Conservation (phyloP, 2,113 vertebrate genomes). For the Microtus pennsylvanicus region DNA sequence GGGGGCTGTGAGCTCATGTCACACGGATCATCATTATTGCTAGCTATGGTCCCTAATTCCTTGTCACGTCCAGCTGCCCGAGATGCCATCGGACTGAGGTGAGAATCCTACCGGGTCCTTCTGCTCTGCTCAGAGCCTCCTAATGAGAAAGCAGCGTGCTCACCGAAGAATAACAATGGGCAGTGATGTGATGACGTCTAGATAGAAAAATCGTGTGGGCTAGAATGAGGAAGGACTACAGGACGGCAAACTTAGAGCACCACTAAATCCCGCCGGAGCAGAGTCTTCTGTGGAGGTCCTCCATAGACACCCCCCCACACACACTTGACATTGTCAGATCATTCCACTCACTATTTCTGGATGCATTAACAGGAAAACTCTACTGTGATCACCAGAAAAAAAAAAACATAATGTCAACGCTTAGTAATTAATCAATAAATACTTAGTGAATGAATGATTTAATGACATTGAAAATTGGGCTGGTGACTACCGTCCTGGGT, state of each 20-base stretch:
- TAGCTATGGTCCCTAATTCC: neutral
- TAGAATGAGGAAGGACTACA: neutral
- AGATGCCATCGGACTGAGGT: neutral
- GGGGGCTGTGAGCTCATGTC: neutral
- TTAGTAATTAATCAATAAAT: neutral
- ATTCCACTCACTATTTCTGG: neutral
- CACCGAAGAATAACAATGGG: no score
- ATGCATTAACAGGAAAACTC: neutral
- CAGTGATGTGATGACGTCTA: neutral
- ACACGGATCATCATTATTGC: neutral
- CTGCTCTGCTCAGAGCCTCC: neutral
- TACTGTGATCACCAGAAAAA: neutral
- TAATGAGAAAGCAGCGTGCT: neutral
- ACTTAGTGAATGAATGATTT: neutral
- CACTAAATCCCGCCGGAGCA: neutral
- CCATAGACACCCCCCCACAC: neutral
- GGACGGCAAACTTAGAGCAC: neutral
- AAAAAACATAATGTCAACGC: neutral
- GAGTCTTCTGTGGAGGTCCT: neutral
- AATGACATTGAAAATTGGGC: neutral
- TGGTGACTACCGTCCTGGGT: neutral
- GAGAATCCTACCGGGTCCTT: neutral
- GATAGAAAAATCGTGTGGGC: neutral
- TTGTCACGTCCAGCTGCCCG: neutral
- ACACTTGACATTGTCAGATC: neutral